Evolutionary conservation across 2,888 invertebrate species (phyloP).

Genomic region (Rhyacophila evoluta): DNA sequence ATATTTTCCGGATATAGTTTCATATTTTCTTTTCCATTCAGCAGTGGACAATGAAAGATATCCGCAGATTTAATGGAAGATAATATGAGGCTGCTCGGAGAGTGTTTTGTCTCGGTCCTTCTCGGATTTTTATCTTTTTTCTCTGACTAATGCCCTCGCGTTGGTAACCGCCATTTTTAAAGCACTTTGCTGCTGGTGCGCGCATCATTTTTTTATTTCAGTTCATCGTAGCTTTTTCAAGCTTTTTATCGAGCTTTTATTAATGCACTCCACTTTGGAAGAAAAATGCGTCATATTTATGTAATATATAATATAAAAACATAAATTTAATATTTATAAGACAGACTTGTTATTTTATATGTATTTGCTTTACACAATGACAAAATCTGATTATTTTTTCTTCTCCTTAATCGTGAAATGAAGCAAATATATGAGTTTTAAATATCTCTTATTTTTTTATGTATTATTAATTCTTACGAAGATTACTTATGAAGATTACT

Average conservation of each 20-base stretch:
- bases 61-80: constrained; percentile 22
- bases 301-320: background rate
- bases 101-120: background rate
- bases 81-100: background rate
- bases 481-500: too few relatives aligned
- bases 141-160: constrained; percentile 47
- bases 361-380: too few relatives aligned
- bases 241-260: constrained; percentile 54
- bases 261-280: constrained; percentile 40
- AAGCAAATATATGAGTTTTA: too few relatives aligned
- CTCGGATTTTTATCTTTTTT: background rate
- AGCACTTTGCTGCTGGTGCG: constrained; percentile 46
- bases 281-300: constrained; percentile 11
- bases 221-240: constrained; percentile 52
- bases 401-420: too few relatives aligned
- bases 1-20: constrained; percentile 22
- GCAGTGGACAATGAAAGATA: constrained; percentile 17
- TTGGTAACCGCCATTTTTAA: constrained; percentile 54
- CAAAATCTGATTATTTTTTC: too few relatives aligned
- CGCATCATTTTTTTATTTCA: constrained; percentile 53
- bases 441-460: too few relatives aligned
- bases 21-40: constrained; percentile 24
- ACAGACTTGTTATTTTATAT: too few relatives aligned
- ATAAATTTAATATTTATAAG: background rate
- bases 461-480: too few relatives aligned